Evolutionary conservation across 2,113 vertebrate species (phyloP), one percentile per base, ranked within the genome.

Genomic region (Seriola quinqueradiata): DNA sequence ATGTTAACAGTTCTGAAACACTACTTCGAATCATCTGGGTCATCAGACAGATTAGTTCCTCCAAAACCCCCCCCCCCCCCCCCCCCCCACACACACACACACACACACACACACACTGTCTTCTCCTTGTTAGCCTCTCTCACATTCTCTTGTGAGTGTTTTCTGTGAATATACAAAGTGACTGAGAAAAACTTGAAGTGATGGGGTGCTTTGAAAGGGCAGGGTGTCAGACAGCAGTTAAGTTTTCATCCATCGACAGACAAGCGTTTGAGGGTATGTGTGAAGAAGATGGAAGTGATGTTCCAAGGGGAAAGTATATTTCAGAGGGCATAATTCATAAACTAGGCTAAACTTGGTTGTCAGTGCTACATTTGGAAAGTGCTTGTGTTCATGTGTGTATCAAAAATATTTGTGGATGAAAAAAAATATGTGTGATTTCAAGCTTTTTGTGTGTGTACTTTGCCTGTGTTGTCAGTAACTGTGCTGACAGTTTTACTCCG

Each of bases 221-320:
- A 65, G 3, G 3, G 42, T 71, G 63, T 82, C 75, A 72, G 55
- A 70, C 63, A 32, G 61, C 19, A n/a, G 64, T 79, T 82, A 69
- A 36, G 17, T 75, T 76, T 65, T 60, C n/a, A 71, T 52, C 12
- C n/a, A 71, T 52, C 12, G 42, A 75, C 66, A 65, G n/a, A 21
- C 66, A 68, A 57, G 21, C 57, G 46, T 82, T 67, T 67, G 19
- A 64, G 72, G 71, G 32, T 17, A 16, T 77, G 44, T 76, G 55
- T 67, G 64, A 68, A 73, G 61, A 85, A 77, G 67, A 80, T 75
- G 69, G 66, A 84, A 67, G 55, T 73, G 61, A 78, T 55, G 64
- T 78, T 80, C 79, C 48, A 81, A 78, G 60, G 79, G 79, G 36
- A 60, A 48, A 42, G 13, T 21, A 11, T 40, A 13, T 66, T 75